Base-by-base conservation (phyloP, 2,797 vertebrate genomes). In the Protonibea diacanthus region DNA sequence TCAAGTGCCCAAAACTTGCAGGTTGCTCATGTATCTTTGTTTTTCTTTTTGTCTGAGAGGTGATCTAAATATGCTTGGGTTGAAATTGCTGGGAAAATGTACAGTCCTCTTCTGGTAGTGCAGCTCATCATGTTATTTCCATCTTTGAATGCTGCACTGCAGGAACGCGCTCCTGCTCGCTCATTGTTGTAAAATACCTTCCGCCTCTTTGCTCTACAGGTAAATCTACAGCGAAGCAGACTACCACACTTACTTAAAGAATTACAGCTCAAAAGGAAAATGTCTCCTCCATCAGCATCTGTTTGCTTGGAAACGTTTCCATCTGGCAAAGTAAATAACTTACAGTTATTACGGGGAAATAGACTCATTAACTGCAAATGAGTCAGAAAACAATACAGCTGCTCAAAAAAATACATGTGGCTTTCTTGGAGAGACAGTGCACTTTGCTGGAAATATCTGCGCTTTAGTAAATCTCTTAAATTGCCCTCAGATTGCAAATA, bases 281-380 rank as follows among this genome's bases (percentile, higher is more conserved):
- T 8, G 2, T 44, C 9, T 57, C 25, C n/a, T 70, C 42, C 42
- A 62, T 48, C n/a, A 33, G 25, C 47, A 18, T 48, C 33, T 25
- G 29, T 53, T 44, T 48, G 53, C 23, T 71, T 40, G 17, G 48
- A 14, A 42, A n/a, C 40, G 11, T 58, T 69, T 72, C 49, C 45
- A 49, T 81, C 59, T 55, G 53, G 18, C 51, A 53, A 51, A 55
- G 65, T 68, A 78, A 74, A 74, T 40, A 55, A 53, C 53, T 67
- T 21, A 44, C 49, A 71, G 61, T 56, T 65, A 68, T 74, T 81
- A 62, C 49, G 18, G 29, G 3, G 14, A 11, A 72, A 65, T 40
- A 40, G 60, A 45, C 52, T 63, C 63, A 79, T 84, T 75, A 75
- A 67, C 67, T 71, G 48, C 63, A 74, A 76, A 77, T 78, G 59